Percentiles rank a stretch among this genome's conserved stretches.
Conservation (phyloP, 2,888 invertebrate species). For the Callimorpha dominula region DNA sequence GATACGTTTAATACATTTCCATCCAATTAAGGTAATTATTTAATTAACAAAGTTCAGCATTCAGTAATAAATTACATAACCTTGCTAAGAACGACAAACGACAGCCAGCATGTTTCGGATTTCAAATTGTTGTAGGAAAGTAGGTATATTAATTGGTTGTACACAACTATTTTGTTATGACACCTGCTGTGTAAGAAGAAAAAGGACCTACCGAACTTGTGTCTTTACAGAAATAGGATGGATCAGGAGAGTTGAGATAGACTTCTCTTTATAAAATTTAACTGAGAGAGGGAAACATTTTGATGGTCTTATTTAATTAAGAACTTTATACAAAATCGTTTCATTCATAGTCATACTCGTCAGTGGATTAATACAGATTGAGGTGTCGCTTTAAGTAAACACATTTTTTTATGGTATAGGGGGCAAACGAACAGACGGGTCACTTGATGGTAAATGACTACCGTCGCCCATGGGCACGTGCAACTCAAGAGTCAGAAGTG, state of each 20-base stretch:
- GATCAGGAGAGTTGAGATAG: neutral
- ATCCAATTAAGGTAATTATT: conserved; percentile 50
- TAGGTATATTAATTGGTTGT: neutral
- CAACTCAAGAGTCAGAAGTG: too few species aligned
- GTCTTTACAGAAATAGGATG: neutral
- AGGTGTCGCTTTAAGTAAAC: too few species aligned
- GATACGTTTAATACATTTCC: conserved; percentile 38
- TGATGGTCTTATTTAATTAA: neutral
- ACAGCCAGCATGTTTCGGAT: neutral
- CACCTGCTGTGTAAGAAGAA: neutral
- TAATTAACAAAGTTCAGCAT: conserved; percentile 29
- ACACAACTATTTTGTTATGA: too few species aligned
- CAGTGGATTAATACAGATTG: too few species aligned
- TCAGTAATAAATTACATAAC: conserved; percentile 11
- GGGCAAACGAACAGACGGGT: too few species aligned
- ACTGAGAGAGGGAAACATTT: neutral
- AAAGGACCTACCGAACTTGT: neutral
- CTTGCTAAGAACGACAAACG: conserved; percentile 1
- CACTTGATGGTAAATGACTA: too few species aligned
- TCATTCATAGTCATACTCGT: too few species aligned
- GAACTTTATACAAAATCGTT: neutral
- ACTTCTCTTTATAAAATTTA: neutral
- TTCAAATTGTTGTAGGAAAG: neutral
- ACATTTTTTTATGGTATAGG: too few species aligned
- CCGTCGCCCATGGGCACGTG: too few species aligned